Evolutionary conservation across 2,797 vertebrate species (phyloP).

Genomic region (Pipistrellus nathusii): DNA sequence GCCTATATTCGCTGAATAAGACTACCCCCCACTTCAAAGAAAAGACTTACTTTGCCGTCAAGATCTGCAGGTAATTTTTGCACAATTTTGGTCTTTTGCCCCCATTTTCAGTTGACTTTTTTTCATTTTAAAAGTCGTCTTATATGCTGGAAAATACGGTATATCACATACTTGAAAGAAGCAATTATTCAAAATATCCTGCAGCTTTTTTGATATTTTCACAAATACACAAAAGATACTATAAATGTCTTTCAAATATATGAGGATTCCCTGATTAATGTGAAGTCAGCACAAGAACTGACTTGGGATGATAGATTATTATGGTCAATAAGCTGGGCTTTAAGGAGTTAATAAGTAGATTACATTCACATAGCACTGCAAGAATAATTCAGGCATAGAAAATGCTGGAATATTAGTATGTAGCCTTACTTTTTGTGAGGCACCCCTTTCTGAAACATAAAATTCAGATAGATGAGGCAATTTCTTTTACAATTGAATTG

Average conservation of each 20-base stretch:
- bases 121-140: no score
- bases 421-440: not conserved
- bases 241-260: not conserved
- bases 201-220: not conserved
- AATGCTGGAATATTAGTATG: slow-evolving; percentile 91
- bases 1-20: no score
- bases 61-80: no score
- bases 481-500: not conserved
- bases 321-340: slow-evolving; percentile 91
- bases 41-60: no score
- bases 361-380: slow-evolving; percentile 86
- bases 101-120: no score
- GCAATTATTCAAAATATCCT: not conserved
- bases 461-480: not conserved
- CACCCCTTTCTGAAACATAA: not conserved
- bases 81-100: no score
- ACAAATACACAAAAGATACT: not conserved
- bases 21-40: no score
- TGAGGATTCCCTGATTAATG: slow-evolving; percentile 87
- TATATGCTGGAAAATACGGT: no score
- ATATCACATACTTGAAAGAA: not conserved
- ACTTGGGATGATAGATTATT: slow-evolving; percentile 88
- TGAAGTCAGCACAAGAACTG: slow-evolving; percentile 90
- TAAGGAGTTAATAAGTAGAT: slow-evolving; percentile 88
- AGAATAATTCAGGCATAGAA: slow-evolving; percentile 88